A percentile compares a stretch with the other conserved stretches of the same genome.
Evolutionary conservation across 2,888 invertebrate genomes (phyloP).

Genomic region (Drosophila koepferae): DNA sequence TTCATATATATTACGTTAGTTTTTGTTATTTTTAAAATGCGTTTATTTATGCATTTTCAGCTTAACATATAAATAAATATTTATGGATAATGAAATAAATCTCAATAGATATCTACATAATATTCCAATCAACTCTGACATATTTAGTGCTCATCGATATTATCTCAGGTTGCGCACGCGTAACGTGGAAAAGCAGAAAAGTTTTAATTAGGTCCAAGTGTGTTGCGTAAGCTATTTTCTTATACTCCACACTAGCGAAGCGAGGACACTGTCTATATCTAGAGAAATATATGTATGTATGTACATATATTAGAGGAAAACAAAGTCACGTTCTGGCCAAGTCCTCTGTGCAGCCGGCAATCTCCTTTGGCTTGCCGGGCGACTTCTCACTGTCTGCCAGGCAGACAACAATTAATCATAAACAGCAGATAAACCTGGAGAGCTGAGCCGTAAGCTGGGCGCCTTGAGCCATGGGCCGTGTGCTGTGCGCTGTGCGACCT

Average conservation of each 20-base stretch:
- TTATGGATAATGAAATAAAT: too few species aligned
- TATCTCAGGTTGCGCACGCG: constrained; percentile 1
- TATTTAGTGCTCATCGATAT: background rate
- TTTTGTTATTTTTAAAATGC: background rate
- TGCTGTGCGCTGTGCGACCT: background rate
- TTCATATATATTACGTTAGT: background rate
- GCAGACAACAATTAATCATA: constrained; percentile 59
- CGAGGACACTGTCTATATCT: background rate
- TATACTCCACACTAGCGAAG: background rate
- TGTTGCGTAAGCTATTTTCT: constrained; percentile 2
- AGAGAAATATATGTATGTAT: background rate
- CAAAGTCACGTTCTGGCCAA: constrained; percentile 46
- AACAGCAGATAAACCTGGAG: constrained; percentile 54
- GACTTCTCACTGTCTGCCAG: constrained; percentile 49
- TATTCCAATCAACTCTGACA: background rate
- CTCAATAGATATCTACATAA: background rate
- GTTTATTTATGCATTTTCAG: background rate
- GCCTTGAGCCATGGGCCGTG: background rate
- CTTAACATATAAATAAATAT: background rate
- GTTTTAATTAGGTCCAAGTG: constrained; percentile 11
- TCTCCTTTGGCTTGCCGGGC: constrained; percentile 35
- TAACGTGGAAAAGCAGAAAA: constrained; percentile 2
- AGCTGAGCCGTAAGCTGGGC: constrained; percentile 2
- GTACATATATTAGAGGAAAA: constrained; percentile 10
- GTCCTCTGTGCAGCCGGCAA: constrained; percentile 19